phyloP scores from a whole-genome alignment of 2,888 invertebrate species.

The Plagodis pulveraria region DNA sequence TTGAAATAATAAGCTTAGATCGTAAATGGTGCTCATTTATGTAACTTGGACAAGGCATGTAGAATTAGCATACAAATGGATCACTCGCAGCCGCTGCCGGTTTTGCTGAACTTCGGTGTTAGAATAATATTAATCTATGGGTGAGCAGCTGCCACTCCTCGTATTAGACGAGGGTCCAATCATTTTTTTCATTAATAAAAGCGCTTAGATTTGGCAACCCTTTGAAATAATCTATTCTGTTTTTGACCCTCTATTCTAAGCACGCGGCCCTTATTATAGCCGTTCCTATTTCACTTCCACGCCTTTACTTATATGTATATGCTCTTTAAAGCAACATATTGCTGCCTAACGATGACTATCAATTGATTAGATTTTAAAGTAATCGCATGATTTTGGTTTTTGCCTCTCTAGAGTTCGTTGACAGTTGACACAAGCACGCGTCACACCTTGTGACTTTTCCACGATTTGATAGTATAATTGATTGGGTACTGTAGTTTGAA shows the following conservation, averaged over 20 bases:
- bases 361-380: constrained; percentile 33
- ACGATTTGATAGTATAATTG: constrained; percentile 61
- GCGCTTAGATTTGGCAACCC: constrained; percentile 78
- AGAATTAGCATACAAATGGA: constrained; percentile 66
- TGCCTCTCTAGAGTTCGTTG: constrained; percentile 57
- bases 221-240: constrained; percentile 69
- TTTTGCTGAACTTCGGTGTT: constrained; percentile 57
- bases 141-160: constrained; percentile 64
- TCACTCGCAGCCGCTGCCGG: constrained; percentile 48
- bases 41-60: constrained; percentile 34
- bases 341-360: constrained; percentile 17
- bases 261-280: constrained; percentile 50
- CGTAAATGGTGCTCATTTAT: constrained; percentile 34
- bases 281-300: constrained; percentile 51
- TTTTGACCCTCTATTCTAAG: constrained; percentile 63
- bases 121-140: constrained; percentile 71
- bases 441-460: constrained; percentile 52
- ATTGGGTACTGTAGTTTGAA: constrained; percentile 34
- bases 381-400: constrained; percentile 23
- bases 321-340: constrained; percentile 3
- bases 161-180: constrained; percentile 58
- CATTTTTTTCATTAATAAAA: constrained; percentile 63
- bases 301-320: constrained; percentile 36
- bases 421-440: constrained; percentile 51
- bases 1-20: constrained; percentile 35